Evolutionary conservation across 37 sponge, comb jelly and placozoan species (phyloP).

Genomic region (Diacarnus erythraeanus): DNA sequence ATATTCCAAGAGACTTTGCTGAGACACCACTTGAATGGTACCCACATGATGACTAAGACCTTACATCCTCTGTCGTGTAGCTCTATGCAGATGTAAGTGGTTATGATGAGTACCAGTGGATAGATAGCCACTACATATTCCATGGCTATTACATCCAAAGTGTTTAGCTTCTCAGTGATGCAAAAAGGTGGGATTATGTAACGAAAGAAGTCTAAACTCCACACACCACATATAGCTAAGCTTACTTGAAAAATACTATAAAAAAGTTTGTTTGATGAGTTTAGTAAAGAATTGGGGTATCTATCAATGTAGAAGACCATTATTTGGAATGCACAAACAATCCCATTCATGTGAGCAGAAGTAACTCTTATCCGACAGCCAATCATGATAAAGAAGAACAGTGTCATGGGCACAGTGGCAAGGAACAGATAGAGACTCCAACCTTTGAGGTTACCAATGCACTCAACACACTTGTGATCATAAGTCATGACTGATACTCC

Average conservation of each 20-base stretch:
- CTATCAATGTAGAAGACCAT: not conserved
- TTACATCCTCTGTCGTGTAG: not conserved
- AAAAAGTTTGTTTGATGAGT: not conserved
- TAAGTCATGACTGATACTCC: conserved; percentile 31
- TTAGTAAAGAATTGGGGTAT: not conserved
- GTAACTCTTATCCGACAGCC: conserved; percentile 42
- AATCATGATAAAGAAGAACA: conserved; percentile 47
- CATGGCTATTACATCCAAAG: not conserved
- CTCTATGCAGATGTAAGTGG: conserved; percentile 17
- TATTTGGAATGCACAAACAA: conserved; percentile 49
- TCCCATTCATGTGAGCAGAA: conserved; percentile 56
- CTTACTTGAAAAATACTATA: not conserved
- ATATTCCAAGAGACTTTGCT: conserved; percentile 3
- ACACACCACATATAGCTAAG: not conserved
- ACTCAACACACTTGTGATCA: not conserved
- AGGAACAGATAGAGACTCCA: conserved; percentile 9
- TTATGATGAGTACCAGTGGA: conserved; percentile 25
- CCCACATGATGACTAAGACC: not conserved
- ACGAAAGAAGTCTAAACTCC: conserved; percentile 32
- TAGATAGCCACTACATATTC: conserved; percentile 49
- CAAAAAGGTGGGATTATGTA: conserved; percentile 8
- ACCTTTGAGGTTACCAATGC: not conserved
- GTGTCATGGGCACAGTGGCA: conserved; percentile 28
- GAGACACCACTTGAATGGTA: not conserved
- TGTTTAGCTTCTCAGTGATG: not conserved